Evolutionary conservation across 2,113 vertebrate genomes (phyloP).

Genomic region (Chlorocebus sabaeus): DNA sequence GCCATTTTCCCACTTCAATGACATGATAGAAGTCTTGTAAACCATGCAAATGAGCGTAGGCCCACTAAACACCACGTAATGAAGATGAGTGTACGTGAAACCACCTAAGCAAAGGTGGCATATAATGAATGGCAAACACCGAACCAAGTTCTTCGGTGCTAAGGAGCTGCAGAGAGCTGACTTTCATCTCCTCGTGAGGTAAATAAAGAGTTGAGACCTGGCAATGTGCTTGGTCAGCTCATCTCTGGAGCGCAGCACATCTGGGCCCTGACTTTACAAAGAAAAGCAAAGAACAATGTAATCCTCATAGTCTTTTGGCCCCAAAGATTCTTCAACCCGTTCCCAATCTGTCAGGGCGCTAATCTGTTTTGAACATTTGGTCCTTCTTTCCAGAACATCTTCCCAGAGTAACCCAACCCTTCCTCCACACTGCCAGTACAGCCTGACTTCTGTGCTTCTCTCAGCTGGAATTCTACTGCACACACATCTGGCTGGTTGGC

Average conservation of each 20-base stretch:
- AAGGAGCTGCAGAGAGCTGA: neutral
- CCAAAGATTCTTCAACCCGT: neutral
- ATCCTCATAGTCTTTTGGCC: neutral
- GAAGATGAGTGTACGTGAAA: neutral
- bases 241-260: neutral
- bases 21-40: neutral
- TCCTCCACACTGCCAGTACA: conserved; percentile 10
- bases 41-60: neutral
- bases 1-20: neutral
- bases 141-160: neutral
- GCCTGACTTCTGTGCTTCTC: neutral
- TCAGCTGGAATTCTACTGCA: neutral
- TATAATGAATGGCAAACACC: neutral
- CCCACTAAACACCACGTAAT: neutral
- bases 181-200: neutral
- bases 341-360: conserved; percentile 35
- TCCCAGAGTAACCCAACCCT: conserved; percentile 26
- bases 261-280: conserved; percentile 41
- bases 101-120: neutral
- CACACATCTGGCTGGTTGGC: neutral
- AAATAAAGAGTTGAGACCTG: neutral
- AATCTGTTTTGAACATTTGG: conserved; percentile 59
- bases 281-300: conserved; percentile 11
- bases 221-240: neutral
- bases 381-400: conserved; percentile 48